Base-by-base conservation (phyloP, 1,140 invertebrate species). In the Sitophilus oryzae region DNA sequence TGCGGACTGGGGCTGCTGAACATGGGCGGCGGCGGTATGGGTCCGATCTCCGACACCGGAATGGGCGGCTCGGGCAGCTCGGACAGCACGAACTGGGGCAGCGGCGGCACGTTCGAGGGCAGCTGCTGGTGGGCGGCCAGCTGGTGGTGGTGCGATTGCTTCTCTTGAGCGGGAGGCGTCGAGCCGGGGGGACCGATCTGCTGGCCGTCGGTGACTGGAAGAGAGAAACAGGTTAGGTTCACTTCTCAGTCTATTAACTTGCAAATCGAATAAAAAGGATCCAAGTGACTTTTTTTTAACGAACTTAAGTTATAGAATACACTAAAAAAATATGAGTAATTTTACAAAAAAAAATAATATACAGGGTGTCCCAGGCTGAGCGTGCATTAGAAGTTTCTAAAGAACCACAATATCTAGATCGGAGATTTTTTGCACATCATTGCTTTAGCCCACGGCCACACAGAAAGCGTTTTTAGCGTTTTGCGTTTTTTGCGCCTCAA, bases 11-110 rank as follows among this genome's bases (percentile, higher is more conserved):
- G 89, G 50, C 89, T 90, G 71, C 87, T 91, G 77, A 95, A 94
- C 91, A 94, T 94, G 49, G 91, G 91, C 48, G 92, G 92, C 58
- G 92, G 92, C 66, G 92, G 92, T 71, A 95, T 95, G 37, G 90
- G 91, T 25, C 92, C 91, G 70, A 95, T 93, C 69, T 95, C 92
- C 49, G 89, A 92, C 11, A 94, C 73, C 9, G 89, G 88, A 65
- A 93, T 93, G 56, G 91, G 90, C 42, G 90, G 90, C 72, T 93
- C 91, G 44, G 91, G 90, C 62, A 93, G 77, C 67, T 91, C 88
- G 52, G 87, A 89, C 58, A 91, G 77, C 74, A 87, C 81, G 58
- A 89, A 74, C 61, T 71, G 71, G 51, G 65, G 66, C n/a, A 37
- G 40, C 34, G 61, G 69, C 56, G 51, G 69, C 40, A 72, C 61